Evolutionary conservation across 2,113 vertebrate genomes (phyloP), one percentile per base, ranked within the genome.

Genomic region (Tachysurus fulvidraco): DNA sequence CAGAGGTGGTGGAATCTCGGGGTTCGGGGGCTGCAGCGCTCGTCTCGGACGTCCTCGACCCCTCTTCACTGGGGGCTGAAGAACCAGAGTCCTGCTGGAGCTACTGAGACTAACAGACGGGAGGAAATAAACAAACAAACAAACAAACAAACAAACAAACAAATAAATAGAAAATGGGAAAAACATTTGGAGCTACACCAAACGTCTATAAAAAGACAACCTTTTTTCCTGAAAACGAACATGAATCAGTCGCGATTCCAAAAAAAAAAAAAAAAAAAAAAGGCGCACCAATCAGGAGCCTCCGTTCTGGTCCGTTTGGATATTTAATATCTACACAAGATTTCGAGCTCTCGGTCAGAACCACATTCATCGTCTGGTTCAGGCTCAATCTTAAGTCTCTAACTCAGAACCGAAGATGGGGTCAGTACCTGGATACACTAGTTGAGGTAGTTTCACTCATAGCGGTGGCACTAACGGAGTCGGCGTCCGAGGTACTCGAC

Each of bases 381-480:
- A 30, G 4, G 5, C 5, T 50, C 46, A 50, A 50, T 14, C 64
- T 13, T 1, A 4, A 67, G n/a, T 6, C 64, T 30, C n/a, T 2
- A 28, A 28, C 64, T 41, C 36, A 11, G 67, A 71, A 28, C 69
- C 8, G 46, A 59, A 8, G 12, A 81, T 6, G 11, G 5, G 55
- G 44, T 55, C 6, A 36, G 85, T 95, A 99, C 97, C 97, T 97
- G 93, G 97, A 98, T 95, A 98, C 93, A 92, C 94, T 97, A 93
- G 97, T 96, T 97, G 98, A 99, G 98, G 98, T 99, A 99, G 98
- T 98, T 98, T 99, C 97, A 95, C 97, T 97, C 94, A 95, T 96
- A 96, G 96, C 97, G 93, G 96, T 95, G 93, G 96, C 95, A 94
- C 96, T 97, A 91, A 96, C 95, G 87, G 97, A 98, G 91, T 99